Conservation (phyloP, 2,797 vertebrate species). For the Chelidonichthys spinosus region DNA sequence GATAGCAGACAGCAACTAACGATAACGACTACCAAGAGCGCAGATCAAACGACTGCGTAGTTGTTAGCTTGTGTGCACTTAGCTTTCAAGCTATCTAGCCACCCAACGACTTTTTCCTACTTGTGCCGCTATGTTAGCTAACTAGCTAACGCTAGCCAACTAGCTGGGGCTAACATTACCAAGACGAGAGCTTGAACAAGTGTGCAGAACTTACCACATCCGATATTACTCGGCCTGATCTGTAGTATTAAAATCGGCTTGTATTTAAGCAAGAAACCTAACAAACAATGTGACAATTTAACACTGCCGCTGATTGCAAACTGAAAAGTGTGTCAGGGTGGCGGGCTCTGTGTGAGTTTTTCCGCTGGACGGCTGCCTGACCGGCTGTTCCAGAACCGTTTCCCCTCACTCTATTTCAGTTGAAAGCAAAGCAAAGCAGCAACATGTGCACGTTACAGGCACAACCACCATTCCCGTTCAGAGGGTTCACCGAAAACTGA, state of each 20-base stretch:
- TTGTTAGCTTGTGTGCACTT: constrained; percentile 75
- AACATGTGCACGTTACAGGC: constrained; percentile 87
- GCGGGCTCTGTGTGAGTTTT: constrained; percentile 81
- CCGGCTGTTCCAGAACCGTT: constrained; percentile 81
- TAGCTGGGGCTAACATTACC: constrained; percentile 73
- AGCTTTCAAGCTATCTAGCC: constrained; percentile 77
- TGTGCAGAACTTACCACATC: constrained; percentile 90
- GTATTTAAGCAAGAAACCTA: constrained; percentile 65
- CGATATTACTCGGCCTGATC: constrained; percentile 88
- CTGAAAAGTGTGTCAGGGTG: constrained; percentile 75
- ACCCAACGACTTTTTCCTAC: constrained; percentile 77
- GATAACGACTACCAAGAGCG: constrained; percentile 49
- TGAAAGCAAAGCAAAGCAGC: constrained; percentile 84
- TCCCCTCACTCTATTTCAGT: constrained; percentile 81
- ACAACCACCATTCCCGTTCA: constrained; percentile 39
- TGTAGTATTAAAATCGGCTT: constrained; percentile 83
- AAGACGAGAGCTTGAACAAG: constrained; percentile 77
- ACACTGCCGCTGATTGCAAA: constrained; percentile 61
- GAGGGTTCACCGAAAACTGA: constrained; percentile 19
- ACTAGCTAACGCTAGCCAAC: constrained; percentile 76
- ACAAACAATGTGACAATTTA: constrained; percentile 67
- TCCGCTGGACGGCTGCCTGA: constrained; percentile 80
- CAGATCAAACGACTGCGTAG: constrained; percentile 80
- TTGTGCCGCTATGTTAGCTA: constrained; percentile 70
- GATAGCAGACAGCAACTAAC: constrained; percentile 43